A percentile compares a stretch with the other conserved stretches of the same genome.
These are phyloP conservation scores for Artemia franciscana DNA, from an alignment of 1,140 invertebrate species.

Conservation along the genomic window DNA sequence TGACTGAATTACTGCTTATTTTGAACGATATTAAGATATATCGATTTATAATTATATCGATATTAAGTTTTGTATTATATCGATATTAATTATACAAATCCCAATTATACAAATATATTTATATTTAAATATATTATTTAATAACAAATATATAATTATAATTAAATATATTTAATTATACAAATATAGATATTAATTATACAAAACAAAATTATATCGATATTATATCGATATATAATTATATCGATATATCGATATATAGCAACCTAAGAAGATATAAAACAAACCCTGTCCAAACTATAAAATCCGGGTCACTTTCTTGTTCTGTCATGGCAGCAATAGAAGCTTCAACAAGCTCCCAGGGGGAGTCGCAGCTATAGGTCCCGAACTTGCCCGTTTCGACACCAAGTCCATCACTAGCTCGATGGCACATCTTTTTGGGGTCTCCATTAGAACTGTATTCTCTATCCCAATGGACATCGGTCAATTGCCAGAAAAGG, in stretches of 20 bases:
- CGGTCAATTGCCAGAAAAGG: conserved; percentile 77
- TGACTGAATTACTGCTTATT: too few species aligned
- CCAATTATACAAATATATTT: too few species aligned
- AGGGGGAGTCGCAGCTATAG: conserved; percentile 66
- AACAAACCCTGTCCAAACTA: conserved; percentile 77
- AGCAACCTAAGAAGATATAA: background rate
- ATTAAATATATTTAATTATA: too few species aligned
- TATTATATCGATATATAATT: too few species aligned
- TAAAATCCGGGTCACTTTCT: conserved; percentile 49
- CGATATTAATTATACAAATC: too few species aligned
- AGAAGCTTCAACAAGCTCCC: conserved; percentile 57
- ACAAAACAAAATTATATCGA: too few species aligned
- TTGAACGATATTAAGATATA: too few species aligned
- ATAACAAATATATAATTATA: too few species aligned
- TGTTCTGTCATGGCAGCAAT: conserved; percentile 51
- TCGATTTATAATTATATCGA: too few species aligned
- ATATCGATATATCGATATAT: background rate
- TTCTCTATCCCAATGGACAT: conserved; percentile 60
- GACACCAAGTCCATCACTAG: background rate
- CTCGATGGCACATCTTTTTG: conserved; percentile 6
- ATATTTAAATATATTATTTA: too few species aligned
- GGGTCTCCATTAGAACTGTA: conserved; percentile 44
- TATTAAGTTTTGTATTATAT: too few species aligned
- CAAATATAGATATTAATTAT: too few species aligned
- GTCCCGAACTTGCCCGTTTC: conserved; percentile 28